Evolutionary conservation across 2,888 invertebrate genomes (phyloP), one percentile per base, ranked within the genome.

Genomic region (Proisotoma minuta): DNA sequence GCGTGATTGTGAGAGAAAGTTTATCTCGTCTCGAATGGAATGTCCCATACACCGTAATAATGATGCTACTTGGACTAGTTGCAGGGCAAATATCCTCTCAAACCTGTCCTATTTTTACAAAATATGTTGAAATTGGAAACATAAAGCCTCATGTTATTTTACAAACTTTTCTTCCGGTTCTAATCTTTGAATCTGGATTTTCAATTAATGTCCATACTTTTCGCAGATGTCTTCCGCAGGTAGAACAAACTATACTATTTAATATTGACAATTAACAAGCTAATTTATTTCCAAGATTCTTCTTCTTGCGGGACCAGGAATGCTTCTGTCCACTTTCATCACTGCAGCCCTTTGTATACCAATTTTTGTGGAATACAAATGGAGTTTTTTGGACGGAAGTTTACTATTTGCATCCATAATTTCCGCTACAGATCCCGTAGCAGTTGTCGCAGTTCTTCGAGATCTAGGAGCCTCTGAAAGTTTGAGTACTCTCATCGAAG

Each of bases 401-500:
- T 74, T n/a, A n/a, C n/a, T 80, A 60, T 80, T 80, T 72, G 79
- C 79, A 0, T 73, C 78, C 1, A 77, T 80, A 18, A 74, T 80
- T n/a, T 77, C 77, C 63, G 79, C 80, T 10, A 81, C 52, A 5
- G 81, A 80, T 70, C 80, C 81, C 1, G 79, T 80, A 1, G 79
- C 80, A 2, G 79, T 81, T 0, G 79, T 80, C 5, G 77, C 79
- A 2, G 73, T 80, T 40, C 75, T 81, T 2, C 76, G 78, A 65
- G 79, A 80, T 59, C 63, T 79, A 23, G 79, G 72, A 4, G 69
- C 75, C 12, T 72, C 75, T 0, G 71, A 78, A 62, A 74, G 75
- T 49, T 69, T 80, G 29, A 75, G 76, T 10, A 76, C 78, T 60
- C 68, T 80, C 28, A 77, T 80, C 28, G 81, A 81, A 70, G 80